phyloP scores from a whole-genome alignment of 1,140 invertebrate genomes.

The Apolygus lucorum region DNA sequence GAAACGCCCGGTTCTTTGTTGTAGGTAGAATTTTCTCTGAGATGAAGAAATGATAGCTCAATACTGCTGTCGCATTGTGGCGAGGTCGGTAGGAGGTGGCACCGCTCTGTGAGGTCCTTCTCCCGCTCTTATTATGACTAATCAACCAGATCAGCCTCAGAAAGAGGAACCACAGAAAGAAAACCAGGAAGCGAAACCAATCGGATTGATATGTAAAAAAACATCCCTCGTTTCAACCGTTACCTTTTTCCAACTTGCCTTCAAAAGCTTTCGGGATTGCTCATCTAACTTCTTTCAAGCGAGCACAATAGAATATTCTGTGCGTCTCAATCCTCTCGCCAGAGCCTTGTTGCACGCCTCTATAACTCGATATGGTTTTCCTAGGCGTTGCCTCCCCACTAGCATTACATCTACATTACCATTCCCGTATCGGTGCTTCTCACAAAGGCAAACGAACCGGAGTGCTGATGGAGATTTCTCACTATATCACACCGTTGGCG shows the following conservation, averaged over 20 bases:
- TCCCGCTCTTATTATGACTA: constrained; percentile 7
- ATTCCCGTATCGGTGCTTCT: neutral
- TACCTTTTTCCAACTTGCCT: neutral
- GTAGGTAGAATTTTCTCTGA: no score
- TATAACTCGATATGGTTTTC: constrained; percentile 14
- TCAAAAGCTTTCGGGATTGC: neutral
- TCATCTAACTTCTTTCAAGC: constrained; percentile 7
- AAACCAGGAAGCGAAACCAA: constrained; percentile 12
- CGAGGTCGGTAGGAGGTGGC: neutral
- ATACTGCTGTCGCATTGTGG: neutral
- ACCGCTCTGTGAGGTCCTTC: constrained; percentile 3
- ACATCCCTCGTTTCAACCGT: neutral
- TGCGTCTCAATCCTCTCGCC: constrained; percentile 3
- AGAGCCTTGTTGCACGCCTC: neutral
- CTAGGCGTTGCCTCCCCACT: neutral
- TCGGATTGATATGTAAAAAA: constrained; percentile 15
- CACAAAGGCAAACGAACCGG: no score
- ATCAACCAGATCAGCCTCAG: constrained; percentile 5
- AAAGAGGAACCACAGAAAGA: neutral
- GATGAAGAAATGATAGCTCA: neutral
- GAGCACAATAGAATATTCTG: constrained; percentile 5
- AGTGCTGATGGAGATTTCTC: no score
- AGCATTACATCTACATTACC: neutral
- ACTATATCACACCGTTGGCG: no score
- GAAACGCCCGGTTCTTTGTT: no score